phyloP scores from a whole-genome alignment of 2,888 invertebrate species.

The Pomacea canaliculata region DNA sequence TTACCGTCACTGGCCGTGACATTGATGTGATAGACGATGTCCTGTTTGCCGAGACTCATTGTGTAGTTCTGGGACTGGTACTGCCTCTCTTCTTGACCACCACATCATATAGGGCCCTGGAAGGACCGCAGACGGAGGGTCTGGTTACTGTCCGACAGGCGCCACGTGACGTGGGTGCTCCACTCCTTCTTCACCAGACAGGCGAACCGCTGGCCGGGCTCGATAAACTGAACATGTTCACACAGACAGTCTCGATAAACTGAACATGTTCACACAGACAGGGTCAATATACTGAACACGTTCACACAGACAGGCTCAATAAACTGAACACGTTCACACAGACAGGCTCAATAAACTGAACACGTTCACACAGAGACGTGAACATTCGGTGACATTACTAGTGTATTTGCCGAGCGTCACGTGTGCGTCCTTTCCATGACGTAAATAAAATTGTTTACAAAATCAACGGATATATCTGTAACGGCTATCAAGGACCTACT shows the following conservation, averaged over 20 bases:
- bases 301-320: slow-evolving; percentile 31
- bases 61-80: slow-evolving; percentile 23
- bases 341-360: too few species aligned
- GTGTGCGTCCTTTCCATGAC: too few species aligned
- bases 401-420: too few species aligned
- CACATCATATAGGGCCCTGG: slow-evolving; percentile 40
- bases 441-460: too few species aligned
- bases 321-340: slow-evolving; percentile 23
- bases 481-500: background rate
- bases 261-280: slow-evolving; percentile 17
- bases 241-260: slow-evolving; percentile 12
- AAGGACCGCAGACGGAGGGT: slow-evolving; percentile 32
- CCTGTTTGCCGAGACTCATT: slow-evolving; percentile 25
- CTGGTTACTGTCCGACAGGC: slow-evolving; percentile 22
- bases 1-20: background rate
- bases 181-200: slow-evolving; percentile 38
- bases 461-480: too few species aligned
- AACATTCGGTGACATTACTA: too few species aligned
- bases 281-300: too few species aligned
- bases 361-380: too few species aligned
- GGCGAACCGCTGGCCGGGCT: slow-evolving; percentile 35
- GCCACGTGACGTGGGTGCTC: slow-evolving; percentile 36
- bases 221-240: slow-evolving; percentile 29
- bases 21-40: background rate
- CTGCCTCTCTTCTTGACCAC: slow-evolving; percentile 34